These are phyloP conservation scores for Mercenaria mercenaria DNA, from an alignment of 1,140 invertebrate genomes.

Conservation along the genomic window DNA sequence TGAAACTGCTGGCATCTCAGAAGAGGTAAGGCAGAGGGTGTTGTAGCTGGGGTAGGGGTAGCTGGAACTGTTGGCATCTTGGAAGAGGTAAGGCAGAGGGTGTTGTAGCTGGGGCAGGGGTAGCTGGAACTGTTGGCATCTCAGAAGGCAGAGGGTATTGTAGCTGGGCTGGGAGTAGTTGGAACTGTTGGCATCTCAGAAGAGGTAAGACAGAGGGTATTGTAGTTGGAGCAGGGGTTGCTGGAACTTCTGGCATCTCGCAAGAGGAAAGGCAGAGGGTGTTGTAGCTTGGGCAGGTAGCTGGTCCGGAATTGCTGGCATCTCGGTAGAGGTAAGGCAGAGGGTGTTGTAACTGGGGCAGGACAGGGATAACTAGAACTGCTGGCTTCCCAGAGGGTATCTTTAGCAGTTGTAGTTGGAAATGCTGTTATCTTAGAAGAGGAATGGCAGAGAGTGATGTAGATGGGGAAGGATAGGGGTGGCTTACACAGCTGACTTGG, in stretches of 20 bases:
- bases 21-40: constrained; percentile 68
- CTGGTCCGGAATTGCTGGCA: constrained; percentile 29
- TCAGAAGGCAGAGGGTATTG: constrained; percentile 66
- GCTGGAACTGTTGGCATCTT: constrained; percentile 41
- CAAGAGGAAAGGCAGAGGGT: constrained; percentile 69
- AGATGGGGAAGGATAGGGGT: constrained; percentile 14
- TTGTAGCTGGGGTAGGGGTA: constrained; percentile 37
- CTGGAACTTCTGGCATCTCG: no score
- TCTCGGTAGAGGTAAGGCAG: constrained; percentile 66
- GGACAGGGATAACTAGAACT: no score
- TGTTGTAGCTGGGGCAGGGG: constrained; percentile 56
- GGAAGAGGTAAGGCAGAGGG: constrained; percentile 66
- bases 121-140: constrained; percentile 66
- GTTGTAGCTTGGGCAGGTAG: constrained; percentile 44
- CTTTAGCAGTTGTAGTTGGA: constrained; percentile 37
- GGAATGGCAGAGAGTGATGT: constrained; percentile 62
- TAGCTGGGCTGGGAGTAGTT: constrained; percentile 15
- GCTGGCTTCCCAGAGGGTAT: no score
- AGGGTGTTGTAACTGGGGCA: constrained; percentile 51
- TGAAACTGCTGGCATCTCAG: no score
- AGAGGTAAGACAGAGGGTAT: constrained; percentile 65
- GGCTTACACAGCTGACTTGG: constrained; percentile 5
- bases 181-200: constrained; percentile 39
- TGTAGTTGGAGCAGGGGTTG: no score
- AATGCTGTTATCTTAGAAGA: constrained; percentile 34